Evolutionary conservation across 2,113 vertebrate genomes (phyloP).

Genomic region (Choloepus hoffmanni): DNA sequence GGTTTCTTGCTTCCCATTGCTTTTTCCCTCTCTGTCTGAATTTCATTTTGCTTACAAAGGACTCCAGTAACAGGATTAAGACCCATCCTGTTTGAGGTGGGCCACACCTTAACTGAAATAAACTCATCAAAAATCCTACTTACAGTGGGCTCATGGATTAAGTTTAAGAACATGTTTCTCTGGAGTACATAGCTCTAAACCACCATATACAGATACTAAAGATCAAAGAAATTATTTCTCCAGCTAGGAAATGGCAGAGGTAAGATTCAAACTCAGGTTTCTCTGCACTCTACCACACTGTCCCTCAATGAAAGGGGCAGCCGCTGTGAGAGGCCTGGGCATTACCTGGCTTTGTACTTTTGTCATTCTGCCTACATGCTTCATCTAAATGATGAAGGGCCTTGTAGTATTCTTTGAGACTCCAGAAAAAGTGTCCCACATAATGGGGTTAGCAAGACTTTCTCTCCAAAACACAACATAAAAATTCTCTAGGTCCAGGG

Average conservation of each 20-base stretch:
- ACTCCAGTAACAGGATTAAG: no score
- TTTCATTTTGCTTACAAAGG: no score
- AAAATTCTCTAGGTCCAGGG: not conserved
- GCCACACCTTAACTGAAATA: no score
- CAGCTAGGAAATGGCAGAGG: not conserved
- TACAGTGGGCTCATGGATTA: no score
- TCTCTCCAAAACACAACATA: not conserved
- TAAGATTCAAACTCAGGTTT: not conserved
- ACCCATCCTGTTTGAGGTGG: no score
- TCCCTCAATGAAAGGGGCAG: not conserved
- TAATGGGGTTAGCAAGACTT: not conserved
- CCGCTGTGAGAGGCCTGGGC: not conserved
- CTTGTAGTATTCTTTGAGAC: not conserved
- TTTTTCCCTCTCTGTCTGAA: no score
- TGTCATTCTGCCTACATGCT: not conserved
- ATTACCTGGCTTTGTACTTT: not conserved
- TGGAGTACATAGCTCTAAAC: no score
- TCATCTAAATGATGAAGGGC: not conserved
- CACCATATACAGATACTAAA: not conserved
- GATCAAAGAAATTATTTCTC: not conserved
- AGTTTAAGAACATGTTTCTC: no score
- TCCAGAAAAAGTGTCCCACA: not conserved
- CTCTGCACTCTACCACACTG: not conserved
- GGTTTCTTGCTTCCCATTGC: no score
- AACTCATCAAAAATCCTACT: no score